Conservation (phyloP, 1,140 invertebrate species). For the Drosophila obscura region DNA sequence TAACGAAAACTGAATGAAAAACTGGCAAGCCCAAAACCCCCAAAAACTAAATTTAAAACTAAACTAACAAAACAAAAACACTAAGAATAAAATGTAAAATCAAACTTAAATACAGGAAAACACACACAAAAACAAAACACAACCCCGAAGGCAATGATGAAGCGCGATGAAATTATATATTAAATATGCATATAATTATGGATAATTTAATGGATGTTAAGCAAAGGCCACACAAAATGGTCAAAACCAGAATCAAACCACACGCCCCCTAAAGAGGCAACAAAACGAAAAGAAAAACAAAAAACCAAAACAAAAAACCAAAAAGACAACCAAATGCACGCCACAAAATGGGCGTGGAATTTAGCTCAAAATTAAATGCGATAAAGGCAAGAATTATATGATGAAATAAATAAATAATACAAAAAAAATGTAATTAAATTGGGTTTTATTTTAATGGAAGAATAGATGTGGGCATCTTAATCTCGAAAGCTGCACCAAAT, state of each 20-base stretch:
- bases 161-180: constrained; percentile 49
- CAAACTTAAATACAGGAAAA: constrained; percentile 77
- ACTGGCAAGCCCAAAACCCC: constrained; percentile 8
- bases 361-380: constrained; percentile 75
- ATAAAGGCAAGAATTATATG: constrained; percentile 78
- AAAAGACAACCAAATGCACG: constrained; percentile 50
- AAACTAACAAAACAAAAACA: constrained; percentile 33
- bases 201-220: constrained; percentile 68
- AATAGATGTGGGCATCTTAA: neutral
- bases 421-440: constrained; percentile 24
- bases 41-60: constrained; percentile 33
- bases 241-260: constrained; percentile 69
- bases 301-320: constrained; percentile 25
- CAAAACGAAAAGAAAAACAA: constrained; percentile 3
- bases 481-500: too few species aligned
- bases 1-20: too few species aligned
- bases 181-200: constrained; percentile 71
- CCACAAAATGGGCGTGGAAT: constrained; percentile 57
- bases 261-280: constrained; percentile 22
- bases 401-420: constrained; percentile 72
- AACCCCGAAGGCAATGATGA: constrained; percentile 19
- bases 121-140: constrained; percentile 44
- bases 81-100: constrained; percentile 77
- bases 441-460: neutral
- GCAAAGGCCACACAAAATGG: constrained; percentile 48